Evolutionary conservation across 2,797 vertebrate genomes (phyloP).

Genomic region (Natrix natrix): DNA sequence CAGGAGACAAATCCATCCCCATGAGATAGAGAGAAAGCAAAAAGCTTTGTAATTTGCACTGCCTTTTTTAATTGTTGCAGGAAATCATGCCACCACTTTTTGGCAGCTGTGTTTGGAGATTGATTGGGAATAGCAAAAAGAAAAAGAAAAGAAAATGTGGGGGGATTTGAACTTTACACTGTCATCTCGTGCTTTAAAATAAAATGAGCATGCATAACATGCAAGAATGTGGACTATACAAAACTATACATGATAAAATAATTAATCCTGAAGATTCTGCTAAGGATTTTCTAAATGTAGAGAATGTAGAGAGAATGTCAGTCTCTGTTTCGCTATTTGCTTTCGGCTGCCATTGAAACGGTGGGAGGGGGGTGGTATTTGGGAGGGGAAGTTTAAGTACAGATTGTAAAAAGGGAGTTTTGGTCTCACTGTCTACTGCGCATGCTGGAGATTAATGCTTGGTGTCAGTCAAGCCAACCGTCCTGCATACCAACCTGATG

Average conservation of each 20-base stretch:
- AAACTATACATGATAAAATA: background rate
- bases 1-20: background rate
- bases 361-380: no score
- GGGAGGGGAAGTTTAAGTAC: no score
- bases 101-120: background rate
- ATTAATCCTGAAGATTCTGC: background rate
- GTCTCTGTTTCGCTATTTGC: no score
- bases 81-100: background rate
- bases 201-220: background rate
- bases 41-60: background rate
- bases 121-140: background rate
- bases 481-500: no score
- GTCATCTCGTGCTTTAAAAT: background rate
- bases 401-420: no score
- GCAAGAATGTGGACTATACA: background rate
- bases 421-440: no score
- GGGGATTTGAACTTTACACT: background rate
- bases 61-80: background rate
- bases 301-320: background rate
- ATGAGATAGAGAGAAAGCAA: background rate
- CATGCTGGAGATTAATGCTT: no score
- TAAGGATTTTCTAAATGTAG: background rate
- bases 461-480: no score
- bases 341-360: no score
- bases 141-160: background rate